These are phyloP conservation scores for Heptranchias perlo DNA, from an alignment of 2,113 vertebrate genomes.

Conservation along the genomic window DNA sequence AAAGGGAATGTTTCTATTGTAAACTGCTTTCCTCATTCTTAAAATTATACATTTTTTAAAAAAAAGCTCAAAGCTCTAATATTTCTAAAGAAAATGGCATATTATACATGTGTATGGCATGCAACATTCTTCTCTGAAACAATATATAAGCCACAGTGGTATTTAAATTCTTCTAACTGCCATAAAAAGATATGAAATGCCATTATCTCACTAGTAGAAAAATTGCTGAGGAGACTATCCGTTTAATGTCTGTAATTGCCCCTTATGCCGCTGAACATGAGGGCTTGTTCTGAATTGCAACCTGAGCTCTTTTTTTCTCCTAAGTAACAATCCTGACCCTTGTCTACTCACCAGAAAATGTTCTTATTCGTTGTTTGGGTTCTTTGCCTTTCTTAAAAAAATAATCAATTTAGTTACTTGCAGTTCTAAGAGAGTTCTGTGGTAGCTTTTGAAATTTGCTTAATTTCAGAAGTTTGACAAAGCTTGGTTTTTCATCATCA, in stretches of 20 bases:
- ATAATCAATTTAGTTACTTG: not conserved
- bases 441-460: not conserved
- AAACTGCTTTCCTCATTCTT: not conserved
- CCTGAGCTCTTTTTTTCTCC: not conserved
- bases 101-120: not conserved
- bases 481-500: not conserved
- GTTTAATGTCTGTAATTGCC: not conserved
- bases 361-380: not conserved
- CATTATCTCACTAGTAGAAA: not conserved
- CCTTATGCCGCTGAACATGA: not conserved
- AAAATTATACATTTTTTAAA: not conserved
- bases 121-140: not conserved
- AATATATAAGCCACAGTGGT: not conserved
- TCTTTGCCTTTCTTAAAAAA: not conserved
- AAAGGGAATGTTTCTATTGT: not conserved
- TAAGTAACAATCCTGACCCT: too few species aligned
- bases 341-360: not conserved
- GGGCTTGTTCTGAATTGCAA: not conserved
- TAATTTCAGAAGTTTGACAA: not conserved
- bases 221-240: not conserved
- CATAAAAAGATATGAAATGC: not conserved
- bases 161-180: not conserved
- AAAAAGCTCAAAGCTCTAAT: not conserved
- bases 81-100: not conserved
- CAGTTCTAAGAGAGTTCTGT: not conserved